These are phyloP conservation scores for Acropternis orthonyx DNA, from an alignment of 2,797 vertebrate species.

Conservation along the genomic window DNA sequence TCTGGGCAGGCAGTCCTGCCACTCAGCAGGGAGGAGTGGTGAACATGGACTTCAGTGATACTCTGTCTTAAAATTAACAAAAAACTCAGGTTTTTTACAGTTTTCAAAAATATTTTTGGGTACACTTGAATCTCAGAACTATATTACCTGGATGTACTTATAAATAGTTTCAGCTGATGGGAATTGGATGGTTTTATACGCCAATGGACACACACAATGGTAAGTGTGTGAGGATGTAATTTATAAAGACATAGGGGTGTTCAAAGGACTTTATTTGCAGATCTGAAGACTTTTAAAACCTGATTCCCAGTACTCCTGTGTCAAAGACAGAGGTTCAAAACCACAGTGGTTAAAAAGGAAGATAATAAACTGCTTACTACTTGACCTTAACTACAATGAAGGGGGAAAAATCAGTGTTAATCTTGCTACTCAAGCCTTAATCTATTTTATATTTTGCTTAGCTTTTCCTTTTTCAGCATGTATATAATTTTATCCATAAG, in stretches of 20 bases:
- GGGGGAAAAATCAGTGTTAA: background rate
- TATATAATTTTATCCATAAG: background rate
- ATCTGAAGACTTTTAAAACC: background rate
- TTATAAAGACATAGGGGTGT: background rate
- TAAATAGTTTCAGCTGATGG: background rate
- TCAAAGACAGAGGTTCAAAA: background rate
- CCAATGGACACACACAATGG: accelerated
- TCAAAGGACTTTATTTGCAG: background rate
- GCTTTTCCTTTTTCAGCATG: background rate
- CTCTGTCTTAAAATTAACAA: background rate
- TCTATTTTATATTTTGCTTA: constrained; percentile 32
- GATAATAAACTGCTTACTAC: constrained; percentile 39
- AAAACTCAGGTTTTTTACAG: background rate
- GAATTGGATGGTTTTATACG: background rate
- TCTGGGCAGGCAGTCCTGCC: background rate
- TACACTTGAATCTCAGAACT: background rate
- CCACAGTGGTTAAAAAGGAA: constrained; percentile 2
- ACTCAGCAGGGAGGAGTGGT: background rate
- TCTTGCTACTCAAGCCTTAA: constrained; percentile 13
- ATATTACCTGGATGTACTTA: background rate
- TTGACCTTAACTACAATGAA: constrained; percentile 23
- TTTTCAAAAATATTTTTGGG: background rate
- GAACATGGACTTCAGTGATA: background rate
- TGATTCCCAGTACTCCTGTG: background rate
- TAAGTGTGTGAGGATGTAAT: background rate